Evolutionary conservation across 2,113 vertebrate genomes (phyloP).

Genomic region (Passer montanus): DNA sequence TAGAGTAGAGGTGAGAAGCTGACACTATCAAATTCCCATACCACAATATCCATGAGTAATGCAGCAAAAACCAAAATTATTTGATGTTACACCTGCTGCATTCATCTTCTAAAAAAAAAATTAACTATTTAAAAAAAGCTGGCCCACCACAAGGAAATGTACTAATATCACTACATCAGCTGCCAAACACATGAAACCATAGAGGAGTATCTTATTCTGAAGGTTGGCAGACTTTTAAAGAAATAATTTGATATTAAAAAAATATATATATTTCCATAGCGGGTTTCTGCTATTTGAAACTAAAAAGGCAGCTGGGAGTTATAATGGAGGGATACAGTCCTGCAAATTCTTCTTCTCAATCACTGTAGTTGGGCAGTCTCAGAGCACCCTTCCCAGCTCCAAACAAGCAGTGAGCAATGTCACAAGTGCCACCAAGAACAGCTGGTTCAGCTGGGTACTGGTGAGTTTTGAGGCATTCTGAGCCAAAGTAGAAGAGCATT

Average conservation of each 20-base stretch:
- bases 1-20: not conserved
- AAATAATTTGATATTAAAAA: conserved; percentile 3
- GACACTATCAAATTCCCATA: not conserved
- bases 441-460: not conserved
- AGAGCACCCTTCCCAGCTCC: not conserved
- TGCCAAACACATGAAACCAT: conserved; percentile 33
- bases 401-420: not conserved
- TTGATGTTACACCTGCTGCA: not conserved
- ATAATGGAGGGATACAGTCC: not conserved
- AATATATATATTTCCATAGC: not conserved
- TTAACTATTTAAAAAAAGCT: not conserved
- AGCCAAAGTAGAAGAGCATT: not conserved
- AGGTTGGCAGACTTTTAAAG: conserved; percentile 28
- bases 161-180: not conserved
- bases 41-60: not conserved
- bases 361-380: not conserved
- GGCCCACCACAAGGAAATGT: not conserved
- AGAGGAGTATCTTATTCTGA: not conserved
- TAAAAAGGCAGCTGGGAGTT: not conserved
- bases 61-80: conserved; percentile 37
- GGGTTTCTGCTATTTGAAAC: not conserved
- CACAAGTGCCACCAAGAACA: not conserved
- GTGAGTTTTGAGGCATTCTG: not conserved
- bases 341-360: not conserved
- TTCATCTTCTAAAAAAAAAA: not conserved